These are phyloP conservation scores for Stenchaetothrips biformis DNA, from an alignment of 2,888 invertebrate species.

Conservation along the genomic window DNA sequence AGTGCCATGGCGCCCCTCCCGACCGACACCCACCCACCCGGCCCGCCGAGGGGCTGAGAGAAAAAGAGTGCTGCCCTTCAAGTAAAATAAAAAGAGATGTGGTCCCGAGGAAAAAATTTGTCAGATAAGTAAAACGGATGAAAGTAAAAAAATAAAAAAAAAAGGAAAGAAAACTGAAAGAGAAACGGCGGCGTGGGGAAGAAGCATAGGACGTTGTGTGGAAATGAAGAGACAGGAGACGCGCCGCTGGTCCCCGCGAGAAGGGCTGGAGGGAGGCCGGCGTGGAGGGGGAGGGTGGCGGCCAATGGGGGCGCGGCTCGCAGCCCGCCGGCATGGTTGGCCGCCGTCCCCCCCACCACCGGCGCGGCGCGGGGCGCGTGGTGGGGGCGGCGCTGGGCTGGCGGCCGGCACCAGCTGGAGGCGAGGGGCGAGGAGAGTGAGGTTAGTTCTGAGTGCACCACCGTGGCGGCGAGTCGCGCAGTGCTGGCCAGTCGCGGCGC, in stretches of 20 bases:
- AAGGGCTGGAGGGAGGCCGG: not conserved
- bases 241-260: not conserved
- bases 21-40: not conserved
- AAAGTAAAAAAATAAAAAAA: not conserved
- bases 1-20: not conserved
- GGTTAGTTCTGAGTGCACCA: not conserved
- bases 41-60: not conserved
- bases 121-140: not conserved
- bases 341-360: not conserved
- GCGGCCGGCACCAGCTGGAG: too few species aligned
- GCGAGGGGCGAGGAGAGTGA: not conserved
- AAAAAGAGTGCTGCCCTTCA: not conserved
- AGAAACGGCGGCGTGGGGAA: not conserved
- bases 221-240: slow-evolving; percentile 5
- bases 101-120: not conserved
- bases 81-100: not conserved
- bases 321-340: slow-evolving; percentile 1
- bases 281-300: not conserved
- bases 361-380: not conserved
- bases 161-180: not conserved
- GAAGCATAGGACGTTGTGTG: not conserved
- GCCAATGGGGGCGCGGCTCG: not conserved
- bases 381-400: not conserved
- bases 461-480: not conserved
- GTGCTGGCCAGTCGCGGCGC: too few species aligned